A percentile compares a stretch with the other conserved stretches of the same genome.
Evolutionary conservation across 2,797 vertebrate species (phyloP).

Genomic region (Chloroceryle inda): DNA sequence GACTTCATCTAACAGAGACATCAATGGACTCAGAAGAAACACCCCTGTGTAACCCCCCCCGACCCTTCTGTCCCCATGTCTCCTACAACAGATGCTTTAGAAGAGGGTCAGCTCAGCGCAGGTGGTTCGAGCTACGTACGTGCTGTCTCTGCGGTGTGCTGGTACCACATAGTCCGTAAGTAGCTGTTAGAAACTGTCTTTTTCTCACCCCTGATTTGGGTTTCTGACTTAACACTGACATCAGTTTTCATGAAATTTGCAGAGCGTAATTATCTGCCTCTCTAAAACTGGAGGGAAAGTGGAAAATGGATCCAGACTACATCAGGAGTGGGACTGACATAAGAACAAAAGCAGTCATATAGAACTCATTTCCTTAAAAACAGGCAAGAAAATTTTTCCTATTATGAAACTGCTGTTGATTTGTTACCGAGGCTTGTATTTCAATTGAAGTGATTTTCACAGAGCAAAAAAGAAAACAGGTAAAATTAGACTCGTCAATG

Average conservation of each 20-base stretch:
- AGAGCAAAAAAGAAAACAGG: conserved; percentile 9
- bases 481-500: conserved; percentile 39
- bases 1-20: background rate
- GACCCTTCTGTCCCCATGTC: fast-evolving
- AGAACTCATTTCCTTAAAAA: conserved; percentile 25
- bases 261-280: background rate
- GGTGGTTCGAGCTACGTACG: background rate
- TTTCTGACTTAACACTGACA: background rate
- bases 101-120: background rate
- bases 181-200: background rate
- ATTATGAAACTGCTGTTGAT: background rate
- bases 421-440: background rate
- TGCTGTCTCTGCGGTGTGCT: background rate
- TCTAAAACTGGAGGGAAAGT: background rate
- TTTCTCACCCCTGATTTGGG: background rate
- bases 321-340: background rate
- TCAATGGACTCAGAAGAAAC: background rate
- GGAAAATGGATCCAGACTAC: background rate
- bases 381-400: background rate
- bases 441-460: background rate
- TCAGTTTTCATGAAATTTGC: background rate
- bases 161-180: fast-evolving
- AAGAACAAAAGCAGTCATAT: background rate
- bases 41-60: background rate
- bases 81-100: background rate